A percentile compares a stretch with the other conserved stretches of the same genome.
phyloP scores from a whole-genome alignment of 2,797 vertebrate species.

The Morus bassanus region DNA sequence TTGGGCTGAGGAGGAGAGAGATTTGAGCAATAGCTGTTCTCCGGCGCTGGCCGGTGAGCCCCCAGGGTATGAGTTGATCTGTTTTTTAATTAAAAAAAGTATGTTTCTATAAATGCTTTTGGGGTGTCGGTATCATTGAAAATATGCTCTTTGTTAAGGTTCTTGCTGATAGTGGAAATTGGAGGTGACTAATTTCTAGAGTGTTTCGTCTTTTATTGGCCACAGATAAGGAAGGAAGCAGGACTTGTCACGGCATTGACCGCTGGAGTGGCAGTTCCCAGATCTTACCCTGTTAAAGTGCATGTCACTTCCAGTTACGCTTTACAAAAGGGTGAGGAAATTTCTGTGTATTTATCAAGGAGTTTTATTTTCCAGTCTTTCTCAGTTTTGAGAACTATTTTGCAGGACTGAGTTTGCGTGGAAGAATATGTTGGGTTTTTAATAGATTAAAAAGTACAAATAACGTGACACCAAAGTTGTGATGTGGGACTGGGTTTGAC shows the following conservation, averaged over 20 bases:
- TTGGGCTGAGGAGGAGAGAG: neutral
- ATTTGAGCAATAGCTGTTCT: neutral
- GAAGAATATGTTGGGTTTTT: neutral
- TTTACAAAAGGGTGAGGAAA: neutral
- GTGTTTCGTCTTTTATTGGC: neutral
- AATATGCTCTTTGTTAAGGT: neutral
- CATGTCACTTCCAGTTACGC: neutral
- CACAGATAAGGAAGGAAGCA: neutral
- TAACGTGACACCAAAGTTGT: neutral
- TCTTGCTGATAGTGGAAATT: neutral
- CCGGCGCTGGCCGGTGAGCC: fast-evolving
- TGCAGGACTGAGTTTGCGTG: neutral
- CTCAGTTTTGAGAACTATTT: neutral
- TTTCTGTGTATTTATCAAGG: neutral
- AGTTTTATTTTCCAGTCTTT: neutral
- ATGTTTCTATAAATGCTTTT: neutral
- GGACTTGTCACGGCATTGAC: neutral
- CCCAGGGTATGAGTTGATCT: fast-evolving
- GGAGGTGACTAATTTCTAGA: neutral
- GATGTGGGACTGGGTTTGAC: fast-evolving
- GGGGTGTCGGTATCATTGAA: neutral
- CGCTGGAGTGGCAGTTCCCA: neutral
- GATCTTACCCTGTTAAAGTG: neutral
- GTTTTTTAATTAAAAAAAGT: neutral
- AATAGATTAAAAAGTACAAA: neutral